Evolutionary conservation across 2,113 vertebrate species (phyloP).

Genomic region (Greenwoodochromis staneri): DNA sequence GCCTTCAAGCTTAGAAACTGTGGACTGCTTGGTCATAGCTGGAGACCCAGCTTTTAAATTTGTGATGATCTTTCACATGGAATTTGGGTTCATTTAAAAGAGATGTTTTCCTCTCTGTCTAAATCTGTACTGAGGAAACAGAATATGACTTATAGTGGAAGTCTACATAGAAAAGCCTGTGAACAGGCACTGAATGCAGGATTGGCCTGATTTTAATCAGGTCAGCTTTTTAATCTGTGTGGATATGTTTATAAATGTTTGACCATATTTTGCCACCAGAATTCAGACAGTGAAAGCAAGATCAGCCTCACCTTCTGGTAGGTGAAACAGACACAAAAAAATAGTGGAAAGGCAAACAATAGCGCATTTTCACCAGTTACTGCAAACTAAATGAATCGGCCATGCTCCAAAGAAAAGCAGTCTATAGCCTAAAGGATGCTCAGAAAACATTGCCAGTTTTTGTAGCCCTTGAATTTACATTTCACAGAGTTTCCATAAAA

Average conservation of each 20-base stretch:
- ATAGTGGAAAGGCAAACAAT: neutral
- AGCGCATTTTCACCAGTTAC: neutral
- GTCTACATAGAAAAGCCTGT: neutral
- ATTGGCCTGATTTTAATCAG: neutral
- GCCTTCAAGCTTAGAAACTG: neutral
- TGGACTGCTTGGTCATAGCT: neutral
- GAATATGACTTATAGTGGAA: neutral
- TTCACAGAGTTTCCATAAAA: neutral
- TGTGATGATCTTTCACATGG: neutral
- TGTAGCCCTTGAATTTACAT: neutral
- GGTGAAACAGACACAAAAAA: neutral
- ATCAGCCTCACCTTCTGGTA: neutral
- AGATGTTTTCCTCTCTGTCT: neutral
- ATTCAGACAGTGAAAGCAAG: neutral
- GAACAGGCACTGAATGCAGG: neutral
- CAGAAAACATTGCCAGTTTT: neutral
- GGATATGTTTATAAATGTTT: neutral
- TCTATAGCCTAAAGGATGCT: neutral
- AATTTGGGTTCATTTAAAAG: neutral
- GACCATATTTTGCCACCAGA: neutral
- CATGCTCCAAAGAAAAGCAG: neutral
- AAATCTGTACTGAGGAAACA: neutral
- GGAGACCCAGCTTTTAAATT: neutral
- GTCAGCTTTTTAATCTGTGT: neutral
- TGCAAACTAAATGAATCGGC: neutral